Percentiles rank a stretch among this genome's conserved stretches.
Evolutionary conservation across 2,113 vertebrate species (phyloP).

Genomic region (Trematocara unimaculatum): DNA sequence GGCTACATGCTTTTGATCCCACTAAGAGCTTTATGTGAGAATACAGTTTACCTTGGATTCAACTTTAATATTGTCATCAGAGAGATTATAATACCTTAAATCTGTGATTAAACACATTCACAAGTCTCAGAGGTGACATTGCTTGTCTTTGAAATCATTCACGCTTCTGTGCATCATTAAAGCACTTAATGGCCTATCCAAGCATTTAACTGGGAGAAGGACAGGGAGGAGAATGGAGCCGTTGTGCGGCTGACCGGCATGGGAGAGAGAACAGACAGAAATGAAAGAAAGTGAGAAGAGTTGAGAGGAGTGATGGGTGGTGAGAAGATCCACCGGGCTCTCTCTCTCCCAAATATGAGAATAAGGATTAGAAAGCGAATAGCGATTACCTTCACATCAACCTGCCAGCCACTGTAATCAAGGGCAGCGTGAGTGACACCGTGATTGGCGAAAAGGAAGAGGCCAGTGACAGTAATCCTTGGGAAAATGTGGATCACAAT

Average conservation of each 20-base stretch:
- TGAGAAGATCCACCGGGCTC: conserved; percentile 38
- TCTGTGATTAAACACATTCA: conserved; percentile 49
- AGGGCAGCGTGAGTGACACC: conserved; percentile 52
- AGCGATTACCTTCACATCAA: conserved; percentile 44
- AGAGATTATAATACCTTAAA: conserved; percentile 21
- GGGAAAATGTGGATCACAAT: conserved; percentile 65
- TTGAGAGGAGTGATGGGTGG: conserved; percentile 23
- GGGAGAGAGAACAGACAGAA: conserved; percentile 40
- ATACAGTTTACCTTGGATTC: conserved; percentile 54
- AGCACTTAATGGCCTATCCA: conserved; percentile 36
- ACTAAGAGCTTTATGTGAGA: conserved; percentile 34
- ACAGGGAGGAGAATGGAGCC: conserved; percentile 31
- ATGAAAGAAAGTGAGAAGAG: conserved; percentile 27
- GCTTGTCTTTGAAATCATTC: conserved; percentile 59
- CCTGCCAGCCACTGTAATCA: conserved; percentile 62
- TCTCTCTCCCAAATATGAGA: conserved; percentile 33
- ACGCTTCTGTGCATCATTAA: conserved; percentile 42
- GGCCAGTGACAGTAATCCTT: conserved; percentile 62
- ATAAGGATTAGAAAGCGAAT: conserved; percentile 55
- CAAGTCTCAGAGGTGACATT: conserved; percentile 29
- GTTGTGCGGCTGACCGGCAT: conserved; percentile 33
- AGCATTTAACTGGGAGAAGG: conserved; percentile 4
- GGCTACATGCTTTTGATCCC: conserved; percentile 42
- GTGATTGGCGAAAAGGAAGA: conserved; percentile 49
- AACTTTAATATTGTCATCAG: conserved; percentile 37